phyloP scores from a whole-genome alignment of 2,797 vertebrate genomes.

The Pitangus sulphuratus region DNA sequence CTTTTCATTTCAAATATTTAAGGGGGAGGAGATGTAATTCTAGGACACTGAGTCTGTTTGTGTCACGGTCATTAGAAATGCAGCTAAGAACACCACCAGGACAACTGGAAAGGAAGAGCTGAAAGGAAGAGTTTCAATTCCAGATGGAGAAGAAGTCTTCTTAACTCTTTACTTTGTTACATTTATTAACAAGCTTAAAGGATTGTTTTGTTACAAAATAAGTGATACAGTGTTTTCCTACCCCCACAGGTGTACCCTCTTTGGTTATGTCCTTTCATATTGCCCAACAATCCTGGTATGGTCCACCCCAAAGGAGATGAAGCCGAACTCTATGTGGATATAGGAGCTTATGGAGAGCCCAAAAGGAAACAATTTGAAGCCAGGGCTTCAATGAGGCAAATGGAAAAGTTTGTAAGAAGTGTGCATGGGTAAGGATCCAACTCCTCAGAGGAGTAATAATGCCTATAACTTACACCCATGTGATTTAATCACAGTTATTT shows the following conservation, averaged over 20 bases:
- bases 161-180: background rate
- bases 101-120: background rate
- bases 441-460: background rate
- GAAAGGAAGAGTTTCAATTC: background rate
- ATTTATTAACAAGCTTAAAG: background rate
- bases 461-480: background rate
- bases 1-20: background rate
- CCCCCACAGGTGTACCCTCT: constrained; percentile 91
- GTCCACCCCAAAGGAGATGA: constrained; percentile 93
- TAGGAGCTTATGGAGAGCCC: constrained; percentile 95
- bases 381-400: constrained; percentile 86
- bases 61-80: background rate
- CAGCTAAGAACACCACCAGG: background rate
- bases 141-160: background rate
- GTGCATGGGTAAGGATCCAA: constrained; percentile 88
- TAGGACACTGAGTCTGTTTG: background rate
- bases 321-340: constrained; percentile 92
- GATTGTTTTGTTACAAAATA: background rate
- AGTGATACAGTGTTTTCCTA: background rate
- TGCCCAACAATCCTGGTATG: constrained; percentile 92
- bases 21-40: background rate
- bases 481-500: background rate
- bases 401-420: constrained; percentile 95
- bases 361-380: constrained; percentile 93
- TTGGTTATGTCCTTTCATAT: constrained; percentile 94